These are phyloP conservation scores for Tethya wilhelma DNA, from an alignment of 37 sponge, comb jelly and placozoan species.

Conservation along the genomic window DNA sequence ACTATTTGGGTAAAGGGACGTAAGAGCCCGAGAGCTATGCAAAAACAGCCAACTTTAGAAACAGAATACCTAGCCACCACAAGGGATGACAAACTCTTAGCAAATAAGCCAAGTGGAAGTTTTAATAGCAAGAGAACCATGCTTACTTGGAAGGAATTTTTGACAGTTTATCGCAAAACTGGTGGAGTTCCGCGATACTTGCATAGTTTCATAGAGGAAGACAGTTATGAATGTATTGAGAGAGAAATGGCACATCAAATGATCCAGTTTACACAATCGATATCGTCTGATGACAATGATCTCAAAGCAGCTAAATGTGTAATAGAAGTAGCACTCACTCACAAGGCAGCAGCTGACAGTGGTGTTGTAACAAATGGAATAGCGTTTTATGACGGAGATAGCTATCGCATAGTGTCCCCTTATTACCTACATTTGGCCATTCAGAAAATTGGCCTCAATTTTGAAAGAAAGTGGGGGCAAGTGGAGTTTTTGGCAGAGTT, in stretches of 20 bases:
- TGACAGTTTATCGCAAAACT: not conserved
- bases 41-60: no score
- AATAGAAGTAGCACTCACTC: not conserved
- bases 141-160: not conserved
- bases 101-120: no score
- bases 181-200: not conserved
- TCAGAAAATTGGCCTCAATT: not conserved
- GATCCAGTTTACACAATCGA: no score
- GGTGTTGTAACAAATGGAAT: not conserved
- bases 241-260: not conserved
- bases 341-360: not conserved
- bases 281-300: not conserved
- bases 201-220: not conserved
- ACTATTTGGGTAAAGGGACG: no score
- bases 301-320: not conserved
- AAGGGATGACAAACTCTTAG: no score
- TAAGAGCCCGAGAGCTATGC: no score
- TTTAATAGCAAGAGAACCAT: no score
- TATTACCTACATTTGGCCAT: not conserved
- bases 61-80: no score
- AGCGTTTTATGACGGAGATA: not conserved
- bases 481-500: not conserved
- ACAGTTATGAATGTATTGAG: not conserved
- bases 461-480: not conserved
- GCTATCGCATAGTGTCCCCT: not conserved